These are phyloP conservation scores for Zele albiditarsus DNA, from an alignment of 2,888 invertebrate genomes.

Conservation along the genomic window DNA sequence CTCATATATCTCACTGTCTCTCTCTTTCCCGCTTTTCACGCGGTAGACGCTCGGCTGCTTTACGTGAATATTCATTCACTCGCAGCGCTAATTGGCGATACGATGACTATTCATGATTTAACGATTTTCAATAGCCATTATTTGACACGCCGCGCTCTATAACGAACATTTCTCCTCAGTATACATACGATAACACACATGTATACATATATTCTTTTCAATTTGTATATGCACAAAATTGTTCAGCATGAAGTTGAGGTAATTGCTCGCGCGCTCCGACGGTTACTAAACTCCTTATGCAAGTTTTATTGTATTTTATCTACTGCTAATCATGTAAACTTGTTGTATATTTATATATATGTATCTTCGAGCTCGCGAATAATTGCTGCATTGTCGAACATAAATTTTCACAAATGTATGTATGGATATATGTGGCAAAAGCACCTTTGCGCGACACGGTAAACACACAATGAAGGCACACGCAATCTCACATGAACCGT, in stretches of 20 bases:
- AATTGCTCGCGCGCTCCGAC: slow-evolving; percentile 58
- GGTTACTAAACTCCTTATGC: slow-evolving; percentile 53
- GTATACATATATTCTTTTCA: not conserved
- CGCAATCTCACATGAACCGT: slow-evolving; percentile 43
- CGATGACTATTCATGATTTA: slow-evolving; percentile 70
- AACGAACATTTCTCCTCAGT: slow-evolving; percentile 40
- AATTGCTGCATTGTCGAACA: slow-evolving; percentile 62
- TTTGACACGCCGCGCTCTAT: slow-evolving; percentile 55
- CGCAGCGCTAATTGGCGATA: slow-evolving; percentile 68
- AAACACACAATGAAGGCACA: slow-evolving; percentile 52
- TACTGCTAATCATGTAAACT: slow-evolving; percentile 60
- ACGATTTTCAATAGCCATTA: slow-evolving; percentile 69
- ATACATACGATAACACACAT: not conserved
- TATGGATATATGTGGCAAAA: slow-evolving; percentile 14
- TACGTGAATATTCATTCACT: slow-evolving; percentile 68
- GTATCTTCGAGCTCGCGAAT: slow-evolving; percentile 52
- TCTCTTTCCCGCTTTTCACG: not conserved
- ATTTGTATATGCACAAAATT: not conserved
- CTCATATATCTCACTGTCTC: not conserved
- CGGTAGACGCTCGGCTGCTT: slow-evolving; percentile 45
- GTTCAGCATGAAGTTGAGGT: slow-evolving; percentile 44
- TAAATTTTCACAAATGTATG: slow-evolving; percentile 58
- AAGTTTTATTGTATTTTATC: slow-evolving; percentile 15
- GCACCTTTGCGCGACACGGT: slow-evolving; percentile 54
- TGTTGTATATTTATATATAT: slow-evolving; percentile 41